phyloP scores from a whole-genome alignment of 1,140 invertebrate genomes.

The Drosophila tropicalis region DNA sequence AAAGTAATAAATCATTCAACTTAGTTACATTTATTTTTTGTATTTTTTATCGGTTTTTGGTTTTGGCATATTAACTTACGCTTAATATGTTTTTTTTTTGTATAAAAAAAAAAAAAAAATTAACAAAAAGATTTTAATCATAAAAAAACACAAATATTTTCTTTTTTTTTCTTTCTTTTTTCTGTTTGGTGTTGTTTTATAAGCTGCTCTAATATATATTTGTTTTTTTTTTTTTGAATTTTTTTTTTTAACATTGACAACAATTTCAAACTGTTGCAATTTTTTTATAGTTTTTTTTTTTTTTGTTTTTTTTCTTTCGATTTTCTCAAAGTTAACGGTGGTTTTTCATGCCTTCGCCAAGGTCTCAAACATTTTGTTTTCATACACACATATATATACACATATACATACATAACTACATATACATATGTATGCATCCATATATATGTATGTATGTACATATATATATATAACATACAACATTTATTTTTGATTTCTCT shows the following conservation, averaged over 20 bases:
- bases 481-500: conserved; percentile 6
- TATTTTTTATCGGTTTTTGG: conserved; percentile 25
- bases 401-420: neutral
- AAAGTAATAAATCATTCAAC: conserved; percentile 33
- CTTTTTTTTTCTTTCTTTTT: conserved; percentile 6
- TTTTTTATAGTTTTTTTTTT: conserved; percentile 2
- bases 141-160: conserved; percentile 12
- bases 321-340: conserved; percentile 55
- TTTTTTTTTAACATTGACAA: conserved; percentile 27
- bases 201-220: conserved; percentile 45
- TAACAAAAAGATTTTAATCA: conserved; percentile 46
- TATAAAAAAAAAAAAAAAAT: conserved; percentile 46
- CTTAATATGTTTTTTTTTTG: conserved; percentile 42
- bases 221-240: conserved; percentile 4
- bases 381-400: too few relatives aligned
- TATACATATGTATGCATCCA: neutral
- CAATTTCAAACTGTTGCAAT: conserved; percentile 51
- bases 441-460: neutral
- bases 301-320: conserved; percentile 8
- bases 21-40: conserved; percentile 49
- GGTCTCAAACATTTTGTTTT: conserved; percentile 5
- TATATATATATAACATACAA: conserved; percentile 8
- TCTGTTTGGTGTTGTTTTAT: conserved; percentile 51
- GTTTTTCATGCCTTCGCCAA: conserved; percentile 33
- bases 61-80: conserved; percentile 46